A percentile compares a stretch with the other conserved stretches of the same genome.
Conservation (phyloP, 1,140 invertebrate species). For the Homalodisca vitripennis region DNA sequence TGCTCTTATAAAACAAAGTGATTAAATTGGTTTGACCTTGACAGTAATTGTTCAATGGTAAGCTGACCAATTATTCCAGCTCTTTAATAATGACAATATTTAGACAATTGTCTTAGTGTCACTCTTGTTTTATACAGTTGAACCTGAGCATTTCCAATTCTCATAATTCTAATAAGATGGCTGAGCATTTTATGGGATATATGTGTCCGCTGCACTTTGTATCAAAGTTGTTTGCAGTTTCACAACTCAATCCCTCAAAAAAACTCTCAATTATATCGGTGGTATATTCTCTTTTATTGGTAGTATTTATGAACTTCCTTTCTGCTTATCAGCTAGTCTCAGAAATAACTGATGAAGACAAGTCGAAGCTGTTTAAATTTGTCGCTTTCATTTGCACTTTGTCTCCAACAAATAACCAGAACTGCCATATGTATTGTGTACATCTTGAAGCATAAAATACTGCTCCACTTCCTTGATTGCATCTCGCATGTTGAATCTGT, state of each 20-base stretch:
- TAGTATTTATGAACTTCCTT: background rate
- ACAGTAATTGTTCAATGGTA: background rate
- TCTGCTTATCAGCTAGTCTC: background rate
- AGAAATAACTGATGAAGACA: background rate
- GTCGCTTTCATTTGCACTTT: background rate
- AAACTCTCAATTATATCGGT: background rate
- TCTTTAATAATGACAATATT: background rate
- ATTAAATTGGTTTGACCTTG: background rate
- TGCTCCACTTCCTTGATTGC: background rate
- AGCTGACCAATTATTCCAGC: background rate
- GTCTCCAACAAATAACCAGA: conserved; percentile 6
- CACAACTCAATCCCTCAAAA: background rate
- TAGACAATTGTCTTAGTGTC: background rate
- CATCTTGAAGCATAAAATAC: background rate
- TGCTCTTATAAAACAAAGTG: background rate
- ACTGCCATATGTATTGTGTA: background rate
- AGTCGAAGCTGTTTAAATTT: conserved; percentile 8
- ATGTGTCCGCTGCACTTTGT: background rate
- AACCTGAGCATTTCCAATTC: background rate
- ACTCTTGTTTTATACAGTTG: background rate
- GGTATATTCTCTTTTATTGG: background rate
- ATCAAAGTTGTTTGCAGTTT: background rate
- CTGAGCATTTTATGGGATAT: background rate
- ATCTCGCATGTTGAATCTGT: background rate
- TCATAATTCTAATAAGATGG: background rate